Conservation (phyloP, 2,113 vertebrate genomes). For the Carettochelys insculpta region DNA sequence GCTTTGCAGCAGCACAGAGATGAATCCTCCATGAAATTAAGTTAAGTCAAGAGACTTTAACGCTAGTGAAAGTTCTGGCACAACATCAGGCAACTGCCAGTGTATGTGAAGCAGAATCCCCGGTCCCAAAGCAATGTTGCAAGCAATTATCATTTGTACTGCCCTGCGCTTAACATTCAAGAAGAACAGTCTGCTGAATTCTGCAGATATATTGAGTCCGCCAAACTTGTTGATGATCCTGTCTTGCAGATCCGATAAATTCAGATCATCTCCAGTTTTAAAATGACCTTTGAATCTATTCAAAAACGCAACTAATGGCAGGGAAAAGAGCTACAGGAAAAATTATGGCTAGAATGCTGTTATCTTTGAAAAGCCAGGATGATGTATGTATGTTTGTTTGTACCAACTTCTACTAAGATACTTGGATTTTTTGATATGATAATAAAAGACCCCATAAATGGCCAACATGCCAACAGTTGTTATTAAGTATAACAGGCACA, state of each 20-base stretch:
- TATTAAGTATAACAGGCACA: background rate
- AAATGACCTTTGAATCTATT: background rate
- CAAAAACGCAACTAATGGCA: background rate
- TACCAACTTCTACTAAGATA: background rate
- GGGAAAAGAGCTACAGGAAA: background rate
- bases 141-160: accelerated
- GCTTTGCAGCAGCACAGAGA: background rate
- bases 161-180: background rate
- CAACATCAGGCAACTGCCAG: accelerated
- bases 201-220: background rate
- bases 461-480: background rate
- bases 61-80: background rate
- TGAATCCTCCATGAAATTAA: accelerated
- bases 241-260: background rate
- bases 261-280: background rate
- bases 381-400: slow-evolving; percentile 34
- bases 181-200: background rate
- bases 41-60: accelerated
- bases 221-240: background rate
- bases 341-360: background rate
- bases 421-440: background rate
- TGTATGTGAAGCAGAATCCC: accelerated
- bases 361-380: background rate
- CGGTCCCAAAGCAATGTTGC: accelerated
- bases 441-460: background rate